phyloP scores from a whole-genome alignment of 2,888 invertebrate species.

The Iselma pallidipennis region DNA sequence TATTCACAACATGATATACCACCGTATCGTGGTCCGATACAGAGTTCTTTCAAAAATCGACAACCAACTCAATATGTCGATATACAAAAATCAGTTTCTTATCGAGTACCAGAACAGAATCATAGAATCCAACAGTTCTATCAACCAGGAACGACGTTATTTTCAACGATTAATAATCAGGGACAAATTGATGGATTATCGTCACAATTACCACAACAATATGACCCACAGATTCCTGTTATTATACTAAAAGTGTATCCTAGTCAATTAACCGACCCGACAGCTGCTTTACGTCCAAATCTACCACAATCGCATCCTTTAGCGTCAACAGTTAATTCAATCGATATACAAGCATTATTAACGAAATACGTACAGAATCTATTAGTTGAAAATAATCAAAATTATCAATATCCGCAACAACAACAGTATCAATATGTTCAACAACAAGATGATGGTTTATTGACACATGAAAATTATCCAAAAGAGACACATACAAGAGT shows the following conservation, averaged over 20 bases:
- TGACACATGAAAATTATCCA: conserved; percentile 63
- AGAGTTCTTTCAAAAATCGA: conserved; percentile 20
- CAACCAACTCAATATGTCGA: conserved; percentile 19
- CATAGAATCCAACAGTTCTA: conserved; percentile 20
- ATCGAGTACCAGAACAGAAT: conserved; percentile 36
- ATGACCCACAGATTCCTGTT: conserved; percentile 60
- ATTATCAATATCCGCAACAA: conserved; percentile 27
- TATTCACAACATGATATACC: conserved; percentile 71
- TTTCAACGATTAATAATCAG: conserved; percentile 46
- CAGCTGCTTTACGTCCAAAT: conserved; percentile 61
- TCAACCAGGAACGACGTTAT: conserved; percentile 49
- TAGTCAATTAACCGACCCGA: conserved; percentile 60
- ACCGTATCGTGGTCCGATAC: conserved; percentile 37
- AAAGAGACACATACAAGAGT: conserved; percentile 63
- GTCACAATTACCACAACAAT: conserved; percentile 57
- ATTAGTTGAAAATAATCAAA: conserved; percentile 9
- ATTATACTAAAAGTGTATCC: conserved; percentile 63
- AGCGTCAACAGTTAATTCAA: conserved; percentile 60
- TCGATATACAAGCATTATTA: conserved; percentile 62
- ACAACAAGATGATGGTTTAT: conserved; percentile 39
- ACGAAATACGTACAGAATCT: conserved; percentile 53
- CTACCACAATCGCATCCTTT: conserved; percentile 62
- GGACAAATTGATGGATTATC: conserved; percentile 60
- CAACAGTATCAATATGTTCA: conserved; percentile 45
- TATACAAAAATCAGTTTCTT: conserved; percentile 43